Evolutionary conservation across 2,888 invertebrate species (phyloP), one percentile per base, ranked within the genome.

Genomic region (Calliscelio sp.): DNA sequence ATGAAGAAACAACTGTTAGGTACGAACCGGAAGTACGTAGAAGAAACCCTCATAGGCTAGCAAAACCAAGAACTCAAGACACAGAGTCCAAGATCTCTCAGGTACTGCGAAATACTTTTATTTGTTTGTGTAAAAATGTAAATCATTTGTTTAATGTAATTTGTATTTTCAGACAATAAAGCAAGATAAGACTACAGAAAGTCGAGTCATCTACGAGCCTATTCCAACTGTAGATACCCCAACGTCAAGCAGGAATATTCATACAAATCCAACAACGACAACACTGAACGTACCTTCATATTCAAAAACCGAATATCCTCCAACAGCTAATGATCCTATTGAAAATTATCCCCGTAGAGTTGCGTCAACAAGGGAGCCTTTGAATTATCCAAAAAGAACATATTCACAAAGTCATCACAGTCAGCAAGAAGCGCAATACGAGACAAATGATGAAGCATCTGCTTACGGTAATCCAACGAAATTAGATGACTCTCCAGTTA

Each of bases 401-500:
- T 63, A 79, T 35, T 38, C 57, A 25, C 81, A 59, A 49, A 74
- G 25, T 70, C 71, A 65, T 66, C 86, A 82, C 5, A 49, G 49
- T 32, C 85, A 81, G n/a, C 71, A 57, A 10, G 71, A 85, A 68
- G 63, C 75, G 10, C 83, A 85, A 22, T 87, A 84, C 32, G 84
- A 83, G 2, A 18, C 61, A n/a, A 86, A 75, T 53, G 81, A 87
- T 35, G 88, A 85, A 59, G 53, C 84, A 14, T 63, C 77, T 14
- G 73, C 32, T 24, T 74, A 80, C 28, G 80, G 84, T 59, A 25
- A n/a, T 5, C 86, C 84, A 32, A 55, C 73, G 6, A 83, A 83
- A 14, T 49, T 91, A 0, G 90, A 90, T 8, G 86, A 87, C 2
- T 81, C 86, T 2, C 91, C 91, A 0, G 86, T 91, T 1, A 90